Percentiles rank a stretch among this genome's conserved stretches.
Conservation (phyloP, 2,113 vertebrate species). For the Herpetotheres cachinnans region DNA sequence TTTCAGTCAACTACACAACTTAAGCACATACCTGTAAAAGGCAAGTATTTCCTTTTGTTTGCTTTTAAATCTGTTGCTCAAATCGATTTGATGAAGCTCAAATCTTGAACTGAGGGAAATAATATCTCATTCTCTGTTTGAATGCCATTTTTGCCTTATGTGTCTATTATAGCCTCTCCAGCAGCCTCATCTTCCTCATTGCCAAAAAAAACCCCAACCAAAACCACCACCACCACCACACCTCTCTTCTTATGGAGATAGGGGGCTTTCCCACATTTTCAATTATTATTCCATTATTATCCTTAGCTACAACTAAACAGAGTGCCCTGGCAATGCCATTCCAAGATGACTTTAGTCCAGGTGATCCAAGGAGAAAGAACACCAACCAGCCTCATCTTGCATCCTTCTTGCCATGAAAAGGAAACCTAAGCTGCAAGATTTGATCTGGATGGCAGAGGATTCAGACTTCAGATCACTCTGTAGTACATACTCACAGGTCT, state of each 20-base stretch:
- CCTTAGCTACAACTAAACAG: neutral
- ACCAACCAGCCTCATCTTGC: neutral
- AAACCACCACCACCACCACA: neutral
- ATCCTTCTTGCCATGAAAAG: neutral
- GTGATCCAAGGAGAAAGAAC: neutral
- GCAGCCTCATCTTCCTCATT: neutral
- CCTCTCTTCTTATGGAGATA: neutral
- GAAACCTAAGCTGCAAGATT: neutral
- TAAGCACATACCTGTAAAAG: neutral
- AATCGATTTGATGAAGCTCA: neutral
- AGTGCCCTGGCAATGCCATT: neutral
- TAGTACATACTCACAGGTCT: neutral
- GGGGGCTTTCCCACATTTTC: neutral
- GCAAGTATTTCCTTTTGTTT: neutral
- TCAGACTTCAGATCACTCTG: neutral
- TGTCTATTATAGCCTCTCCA: neutral
- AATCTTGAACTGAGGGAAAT: neutral
- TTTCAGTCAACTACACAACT: neutral
- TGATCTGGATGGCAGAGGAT: neutral
- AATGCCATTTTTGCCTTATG: neutral
- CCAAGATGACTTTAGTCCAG: neutral
- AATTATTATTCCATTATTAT: neutral
- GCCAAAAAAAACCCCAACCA: fast-evolving
- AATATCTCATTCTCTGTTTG: neutral
- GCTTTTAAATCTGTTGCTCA: neutral